Conservation (phyloP, 2,113 vertebrate genomes). For the Catharus minimus region DNA sequence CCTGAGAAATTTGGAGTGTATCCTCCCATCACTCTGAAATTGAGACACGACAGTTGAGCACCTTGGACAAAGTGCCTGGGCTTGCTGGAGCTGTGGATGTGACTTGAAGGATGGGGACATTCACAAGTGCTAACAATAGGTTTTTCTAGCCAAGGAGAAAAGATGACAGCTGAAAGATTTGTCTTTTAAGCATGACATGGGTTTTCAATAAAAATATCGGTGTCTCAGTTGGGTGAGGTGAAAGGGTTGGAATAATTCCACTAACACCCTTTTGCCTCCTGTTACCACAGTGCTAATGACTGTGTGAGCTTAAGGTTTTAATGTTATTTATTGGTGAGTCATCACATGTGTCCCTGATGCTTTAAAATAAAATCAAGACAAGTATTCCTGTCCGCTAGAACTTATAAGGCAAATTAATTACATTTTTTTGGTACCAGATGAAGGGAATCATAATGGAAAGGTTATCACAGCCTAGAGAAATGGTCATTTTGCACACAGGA, state of each 20-base stretch:
- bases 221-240: background rate
- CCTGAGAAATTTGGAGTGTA: background rate
- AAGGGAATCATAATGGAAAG: background rate
- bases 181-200: background rate
- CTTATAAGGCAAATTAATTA: background rate
- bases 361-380: constrained; percentile 31
- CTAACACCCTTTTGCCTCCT: background rate
- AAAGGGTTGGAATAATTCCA: constrained; percentile 2
- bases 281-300: background rate
- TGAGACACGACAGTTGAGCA: background rate
- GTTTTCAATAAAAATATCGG: constrained; percentile 6
- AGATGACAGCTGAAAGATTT: background rate
- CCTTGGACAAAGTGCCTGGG: background rate
- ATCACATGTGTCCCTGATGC: background rate
- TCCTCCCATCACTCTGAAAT: constrained; percentile 24
- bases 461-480: background rate
- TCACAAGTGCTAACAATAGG: background rate
- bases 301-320: background rate
- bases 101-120: background rate
- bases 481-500: background rate
- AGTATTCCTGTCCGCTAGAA: background rate
- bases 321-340: background rate
- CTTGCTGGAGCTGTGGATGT: background rate
- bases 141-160: background rate
- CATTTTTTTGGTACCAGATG: background rate